Evolutionary conservation across 2,797 vertebrate genomes (phyloP), one percentile per base, ranked within the genome.

Genomic region (Scleropages formosus): DNA sequence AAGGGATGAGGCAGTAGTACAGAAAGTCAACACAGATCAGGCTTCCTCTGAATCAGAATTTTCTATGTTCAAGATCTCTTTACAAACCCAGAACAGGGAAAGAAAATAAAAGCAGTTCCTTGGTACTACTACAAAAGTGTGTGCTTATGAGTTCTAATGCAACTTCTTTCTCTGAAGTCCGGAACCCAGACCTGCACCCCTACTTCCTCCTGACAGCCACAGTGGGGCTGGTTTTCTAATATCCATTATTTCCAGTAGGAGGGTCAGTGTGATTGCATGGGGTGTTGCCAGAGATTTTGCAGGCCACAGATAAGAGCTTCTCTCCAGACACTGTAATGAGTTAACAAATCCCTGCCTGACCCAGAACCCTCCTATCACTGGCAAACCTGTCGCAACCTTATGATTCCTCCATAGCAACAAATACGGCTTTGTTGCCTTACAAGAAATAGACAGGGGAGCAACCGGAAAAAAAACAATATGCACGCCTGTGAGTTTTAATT

Each of bases 301-400:
- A 88, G 89, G 92, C 87, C 90, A 87, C 87, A 88, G 90, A 92
- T 92, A 93, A 93, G 89, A 87, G 89, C 88, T 88, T 85, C 85
- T 85, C 88, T 88, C 86, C 84, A 90, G 89, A 92, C 90, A 88
- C 88, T 80, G 87, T 91, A 91, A 91, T 93, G 92, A 92, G 89
- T 91, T 91, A 92, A 91, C 91, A 92, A 93, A 93, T 92, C 91
- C 91, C 82, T 85, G 84, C 85, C 83, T 91, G 90, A 89, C 90
- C 91, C 88, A 89, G 85, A 89, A 91, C 88, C 87, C 86, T 88
- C 86, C 87, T 88, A 84, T 80, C 79, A 66, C 87, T 85, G 47
- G 7, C 53, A 27, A 15, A 16, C 13, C 16, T 12, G 20, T 69
- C 66, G 85, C 85, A 79, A 86, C 79, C 83, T 84, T 82, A 84